Evolutionary conservation across 1,140 invertebrate genomes (phyloP).

Genomic region (Tetramorium parvispinum): DNA sequence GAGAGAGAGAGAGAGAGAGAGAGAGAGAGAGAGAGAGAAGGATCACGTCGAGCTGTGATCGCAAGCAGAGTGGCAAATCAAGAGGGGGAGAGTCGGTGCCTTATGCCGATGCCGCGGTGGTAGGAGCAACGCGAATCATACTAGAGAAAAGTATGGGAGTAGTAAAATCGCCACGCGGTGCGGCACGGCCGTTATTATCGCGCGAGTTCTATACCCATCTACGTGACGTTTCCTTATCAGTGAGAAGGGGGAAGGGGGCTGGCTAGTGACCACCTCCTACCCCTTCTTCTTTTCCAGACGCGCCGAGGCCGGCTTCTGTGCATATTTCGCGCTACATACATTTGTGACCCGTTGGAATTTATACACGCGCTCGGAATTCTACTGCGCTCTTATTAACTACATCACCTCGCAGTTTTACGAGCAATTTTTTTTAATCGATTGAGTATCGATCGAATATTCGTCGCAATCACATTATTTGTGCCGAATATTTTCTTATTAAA

Average conservation of each 20-base stretch:
- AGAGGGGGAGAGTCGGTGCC: constrained; percentile 68
- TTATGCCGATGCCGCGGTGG: constrained; percentile 49
- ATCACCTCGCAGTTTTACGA: not conserved
- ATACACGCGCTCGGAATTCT: constrained; percentile 26
- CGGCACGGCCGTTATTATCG: constrained; percentile 27
- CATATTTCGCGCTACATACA: not conserved
- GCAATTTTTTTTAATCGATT: not conserved
- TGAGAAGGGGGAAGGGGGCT: not conserved
- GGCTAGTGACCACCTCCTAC: constrained; percentile 45
- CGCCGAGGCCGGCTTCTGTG: constrained; percentile 8
- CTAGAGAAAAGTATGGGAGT: constrained; percentile 65
- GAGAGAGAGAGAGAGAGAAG: not conserved
- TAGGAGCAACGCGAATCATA: constrained; percentile 70
- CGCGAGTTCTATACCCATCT: constrained; percentile 31
- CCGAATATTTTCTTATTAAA: not conserved
- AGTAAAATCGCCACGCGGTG: constrained; percentile 44
- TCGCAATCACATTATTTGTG: not conserved
- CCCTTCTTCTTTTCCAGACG: not conserved
- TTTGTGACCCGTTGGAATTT: constrained; percentile 25
- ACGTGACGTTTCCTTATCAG: constrained; percentile 56
- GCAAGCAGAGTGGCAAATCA: not conserved
- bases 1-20: not conserved
- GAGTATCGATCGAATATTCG: not conserved
- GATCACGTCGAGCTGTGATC: not conserved
- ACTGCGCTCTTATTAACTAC: constrained; percentile 5